Percentiles rank a stretch among this genome's conserved stretches.
Conservation (phyloP, 2,888 invertebrate species). For the Hydraecia micacea region DNA sequence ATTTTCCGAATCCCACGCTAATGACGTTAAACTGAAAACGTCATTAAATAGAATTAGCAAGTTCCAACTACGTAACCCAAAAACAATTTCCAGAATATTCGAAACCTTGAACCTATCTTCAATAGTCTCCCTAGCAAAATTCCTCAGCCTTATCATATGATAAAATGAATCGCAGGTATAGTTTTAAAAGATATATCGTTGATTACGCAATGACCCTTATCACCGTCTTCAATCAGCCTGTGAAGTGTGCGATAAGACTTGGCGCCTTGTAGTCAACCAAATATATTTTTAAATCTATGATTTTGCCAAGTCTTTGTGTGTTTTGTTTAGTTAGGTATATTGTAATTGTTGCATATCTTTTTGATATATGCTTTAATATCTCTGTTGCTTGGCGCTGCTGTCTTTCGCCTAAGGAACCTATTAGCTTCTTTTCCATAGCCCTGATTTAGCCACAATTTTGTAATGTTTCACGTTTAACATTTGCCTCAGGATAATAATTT, state of each 20-base stretch:
- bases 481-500: background rate
- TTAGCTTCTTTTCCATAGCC: background rate
- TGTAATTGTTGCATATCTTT: background rate
- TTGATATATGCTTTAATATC: background rate
- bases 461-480: background rate
- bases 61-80: background rate
- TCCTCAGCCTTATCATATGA: conserved; percentile 50
- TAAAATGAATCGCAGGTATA: conserved; percentile 44
- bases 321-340: conserved; percentile 15
- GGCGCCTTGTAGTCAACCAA: conserved; percentile 54
- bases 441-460: background rate
- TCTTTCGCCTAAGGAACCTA: background rate
- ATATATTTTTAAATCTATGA: conserved; percentile 50
- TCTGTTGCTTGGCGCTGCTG: background rate
- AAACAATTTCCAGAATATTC: conserved; percentile 35
- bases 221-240: conserved; percentile 35
- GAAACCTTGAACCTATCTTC: conserved; percentile 41
- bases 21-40: conserved; percentile 30
- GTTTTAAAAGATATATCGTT: conserved; percentile 18
- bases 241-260: conserved; percentile 51
- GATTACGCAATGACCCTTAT: conserved; percentile 44
- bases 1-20: background rate
- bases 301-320: conserved; percentile 54
- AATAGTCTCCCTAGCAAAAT: conserved; percentile 33
- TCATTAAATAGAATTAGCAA: conserved; percentile 6